phyloP scores from a whole-genome alignment of 2,113 vertebrate species.

The Gallinago undulata region DNA sequence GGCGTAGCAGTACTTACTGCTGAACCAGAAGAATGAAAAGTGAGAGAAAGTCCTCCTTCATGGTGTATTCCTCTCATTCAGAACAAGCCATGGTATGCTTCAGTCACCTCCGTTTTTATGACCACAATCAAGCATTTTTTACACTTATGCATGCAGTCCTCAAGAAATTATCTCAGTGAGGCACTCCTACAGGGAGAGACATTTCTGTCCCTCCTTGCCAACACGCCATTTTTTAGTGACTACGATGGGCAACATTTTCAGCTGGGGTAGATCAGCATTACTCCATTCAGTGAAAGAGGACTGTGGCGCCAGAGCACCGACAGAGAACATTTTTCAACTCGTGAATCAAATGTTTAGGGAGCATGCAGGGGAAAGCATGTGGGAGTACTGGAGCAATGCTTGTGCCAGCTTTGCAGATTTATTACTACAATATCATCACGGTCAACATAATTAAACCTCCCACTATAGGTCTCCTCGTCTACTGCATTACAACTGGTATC shows the following conservation, averaged over 20 bases:
- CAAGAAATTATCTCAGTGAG: background rate
- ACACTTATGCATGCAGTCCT: background rate
- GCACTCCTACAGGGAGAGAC: background rate
- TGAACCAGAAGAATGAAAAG: constrained; percentile 12
- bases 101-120: background rate
- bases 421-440: constrained; percentile 37
- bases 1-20: background rate
- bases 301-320: background rate
- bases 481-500: background rate
- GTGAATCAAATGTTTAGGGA: background rate
- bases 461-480: background rate
- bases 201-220: background rate
- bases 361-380: background rate
- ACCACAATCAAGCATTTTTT: background rate
- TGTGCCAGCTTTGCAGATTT: constrained; percentile 42
- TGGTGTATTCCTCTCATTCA: background rate
- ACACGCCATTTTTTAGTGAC: background rate
- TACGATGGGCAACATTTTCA: background rate
- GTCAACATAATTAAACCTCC: constrained; percentile 50
- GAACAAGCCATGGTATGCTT: background rate
- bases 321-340: background rate
- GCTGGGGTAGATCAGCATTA: background rate
- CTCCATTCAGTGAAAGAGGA: background rate
- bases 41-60: background rate
- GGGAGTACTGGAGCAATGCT: constrained; percentile 9